Conservation (phyloP, 2,797 vertebrate genomes). For the Anas acuta region DNA sequence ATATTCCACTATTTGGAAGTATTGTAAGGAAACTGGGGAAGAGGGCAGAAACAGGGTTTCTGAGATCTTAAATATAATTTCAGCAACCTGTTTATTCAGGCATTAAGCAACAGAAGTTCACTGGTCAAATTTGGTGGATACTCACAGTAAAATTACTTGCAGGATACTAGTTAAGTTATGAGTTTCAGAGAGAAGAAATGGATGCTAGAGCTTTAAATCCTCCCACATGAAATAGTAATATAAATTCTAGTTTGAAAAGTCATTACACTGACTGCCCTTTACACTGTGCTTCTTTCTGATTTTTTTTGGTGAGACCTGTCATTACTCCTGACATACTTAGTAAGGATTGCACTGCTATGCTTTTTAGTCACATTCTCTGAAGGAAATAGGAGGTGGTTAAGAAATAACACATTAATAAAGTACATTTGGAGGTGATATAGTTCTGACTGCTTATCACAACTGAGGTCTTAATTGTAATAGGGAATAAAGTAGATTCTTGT, state of each 20-base stretch:
- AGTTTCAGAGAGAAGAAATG: not conserved
- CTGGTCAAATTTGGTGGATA: not conserved
- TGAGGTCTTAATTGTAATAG: not conserved
- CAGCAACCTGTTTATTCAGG: not conserved
- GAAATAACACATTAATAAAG: not conserved
- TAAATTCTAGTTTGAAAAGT: not conserved
- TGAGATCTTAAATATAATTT: not conserved
- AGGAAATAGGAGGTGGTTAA: not conserved
- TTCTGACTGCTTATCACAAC: not conserved
- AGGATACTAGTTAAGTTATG: not conserved
- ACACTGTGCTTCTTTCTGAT: not conserved
- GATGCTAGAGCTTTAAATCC: not conserved
- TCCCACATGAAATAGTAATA: not conserved
- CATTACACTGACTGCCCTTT: not conserved
- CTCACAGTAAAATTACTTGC: not conserved
- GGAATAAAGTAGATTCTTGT: slow-evolving; percentile 4
- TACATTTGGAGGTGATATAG: not conserved
- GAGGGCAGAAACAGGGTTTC: not conserved
- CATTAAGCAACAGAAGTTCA: not conserved
- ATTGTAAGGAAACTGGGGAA: not conserved
- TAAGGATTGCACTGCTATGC: not conserved
- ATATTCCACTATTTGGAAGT: not conserved
- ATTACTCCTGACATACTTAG: not conserved
- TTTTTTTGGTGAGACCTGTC: not conserved
- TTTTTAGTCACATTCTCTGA: not conserved